phyloP scores from a whole-genome alignment of 2,113 vertebrate species.

The Helogale parvula region DNA sequence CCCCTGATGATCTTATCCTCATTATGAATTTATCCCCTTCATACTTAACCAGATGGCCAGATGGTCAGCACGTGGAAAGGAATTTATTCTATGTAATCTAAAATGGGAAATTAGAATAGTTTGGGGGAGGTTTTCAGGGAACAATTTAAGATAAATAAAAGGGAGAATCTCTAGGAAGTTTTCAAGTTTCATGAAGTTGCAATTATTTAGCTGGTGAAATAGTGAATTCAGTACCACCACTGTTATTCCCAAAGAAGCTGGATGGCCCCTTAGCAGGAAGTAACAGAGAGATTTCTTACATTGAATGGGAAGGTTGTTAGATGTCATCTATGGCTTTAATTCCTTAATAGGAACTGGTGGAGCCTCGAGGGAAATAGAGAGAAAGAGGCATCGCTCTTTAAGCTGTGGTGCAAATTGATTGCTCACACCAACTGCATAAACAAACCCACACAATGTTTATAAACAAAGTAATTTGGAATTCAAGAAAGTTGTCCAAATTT shows the following conservation, averaged over 20 bases:
- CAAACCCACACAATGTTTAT: not conserved
- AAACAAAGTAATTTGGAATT: slow-evolving; percentile 13
- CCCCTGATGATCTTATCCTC: not conserved
- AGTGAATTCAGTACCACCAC: not conserved
- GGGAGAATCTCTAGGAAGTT: not conserved
- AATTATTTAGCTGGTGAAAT: not conserved
- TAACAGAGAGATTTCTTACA: not conserved
- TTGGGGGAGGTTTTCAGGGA: not conserved
- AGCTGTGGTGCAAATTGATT: not conserved
- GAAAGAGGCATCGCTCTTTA: not conserved
- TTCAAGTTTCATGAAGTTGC: not conserved
- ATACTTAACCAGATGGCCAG: not conserved
- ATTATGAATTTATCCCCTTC: not conserved
- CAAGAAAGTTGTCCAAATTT: slow-evolving; percentile 1
- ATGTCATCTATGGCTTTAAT: not conserved
- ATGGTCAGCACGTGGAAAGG: not conserved
- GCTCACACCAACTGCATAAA: not conserved
- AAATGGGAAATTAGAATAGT: not conserved
- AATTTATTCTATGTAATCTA: not conserved
- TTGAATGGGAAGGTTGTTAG: not conserved
- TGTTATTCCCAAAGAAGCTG: not conserved
- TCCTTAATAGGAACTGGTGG: not conserved
- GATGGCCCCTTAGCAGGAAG: not conserved
- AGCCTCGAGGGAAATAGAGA: not conserved
- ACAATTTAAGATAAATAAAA: not conserved